Conservation (phyloP, 2,888 invertebrate species). For the Dioctria rufipes region DNA sequence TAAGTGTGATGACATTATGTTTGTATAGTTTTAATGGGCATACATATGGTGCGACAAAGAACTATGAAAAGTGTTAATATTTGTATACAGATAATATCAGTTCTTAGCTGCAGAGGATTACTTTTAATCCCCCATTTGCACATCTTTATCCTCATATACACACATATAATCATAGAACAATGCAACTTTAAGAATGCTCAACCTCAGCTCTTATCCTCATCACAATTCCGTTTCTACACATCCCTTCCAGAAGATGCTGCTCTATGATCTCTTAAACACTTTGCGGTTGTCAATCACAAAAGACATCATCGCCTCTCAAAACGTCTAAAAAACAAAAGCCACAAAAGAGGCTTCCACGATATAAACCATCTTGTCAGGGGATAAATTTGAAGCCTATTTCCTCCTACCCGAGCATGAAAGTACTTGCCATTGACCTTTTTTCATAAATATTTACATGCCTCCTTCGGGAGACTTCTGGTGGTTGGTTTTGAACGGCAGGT, state of each 20-base stretch:
- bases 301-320: constrained; percentile 41
- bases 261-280: constrained; percentile 42
- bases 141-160: no score
- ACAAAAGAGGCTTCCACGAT: constrained; percentile 13
- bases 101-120: not conserved
- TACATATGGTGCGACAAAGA: no score
- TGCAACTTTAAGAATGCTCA: constrained; percentile 54
- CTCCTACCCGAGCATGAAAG: constrained; percentile 24
- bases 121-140: not conserved
- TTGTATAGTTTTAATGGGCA: no score
- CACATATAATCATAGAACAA: constrained; percentile 24
- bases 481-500: not conserved
- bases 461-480: constrained; percentile 6
- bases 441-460: constrained; percentile 57
- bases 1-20: no score
- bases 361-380: constrained; percentile 34
- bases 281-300: constrained; percentile 54
- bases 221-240: constrained; percentile 17
- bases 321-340: constrained; percentile 40
- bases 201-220: constrained; percentile 56
- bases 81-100: constrained; percentile 1
- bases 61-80: no score
- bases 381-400: constrained; percentile 49
- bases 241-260: constrained; percentile 36
- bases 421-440: constrained; percentile 58